Conservation (phyloP, 2,888 invertebrate genomes). For the Amphipyra berbera region DNA sequence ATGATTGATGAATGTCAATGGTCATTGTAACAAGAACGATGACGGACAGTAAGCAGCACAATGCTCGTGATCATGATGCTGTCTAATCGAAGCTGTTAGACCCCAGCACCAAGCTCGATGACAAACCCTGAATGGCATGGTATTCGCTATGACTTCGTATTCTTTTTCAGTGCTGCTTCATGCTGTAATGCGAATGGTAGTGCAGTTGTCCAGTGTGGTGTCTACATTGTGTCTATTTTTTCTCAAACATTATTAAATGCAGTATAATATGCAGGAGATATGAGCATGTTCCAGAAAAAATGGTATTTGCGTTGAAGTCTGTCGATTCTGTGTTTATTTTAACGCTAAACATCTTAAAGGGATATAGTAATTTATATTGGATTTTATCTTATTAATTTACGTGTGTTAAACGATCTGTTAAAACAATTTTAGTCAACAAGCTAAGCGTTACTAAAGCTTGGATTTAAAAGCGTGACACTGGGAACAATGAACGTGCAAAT, state of each 20-base stretch:
- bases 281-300: conserved; percentile 38
- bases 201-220: conserved; percentile 58
- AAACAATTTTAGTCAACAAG: conserved; percentile 75
- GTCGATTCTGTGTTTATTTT: conserved; percentile 29
- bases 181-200: conserved; percentile 80
- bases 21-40: conserved; percentile 61
- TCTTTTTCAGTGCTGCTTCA: conserved; percentile 73
- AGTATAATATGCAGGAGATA: conserved; percentile 16
- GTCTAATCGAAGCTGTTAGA: conserved; percentile 78
- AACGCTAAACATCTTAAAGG: conserved; percentile 27
- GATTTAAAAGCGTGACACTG: conserved; percentile 77
- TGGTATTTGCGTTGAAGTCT: conserved; percentile 26
- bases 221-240: conserved; percentile 33
- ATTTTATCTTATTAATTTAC: conserved; percentile 61
- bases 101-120: conserved; percentile 77
- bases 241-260: conserved; percentile 27
- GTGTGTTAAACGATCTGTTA: conserved; percentile 65
- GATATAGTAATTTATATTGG: conserved; percentile 37
- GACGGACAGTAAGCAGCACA: conserved; percentile 73
- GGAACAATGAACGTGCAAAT: conserved; percentile 79
- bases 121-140: conserved; percentile 73
- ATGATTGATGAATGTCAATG: conserved; percentile 62
- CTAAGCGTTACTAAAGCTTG: conserved; percentile 85
- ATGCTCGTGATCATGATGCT: conserved; percentile 68
- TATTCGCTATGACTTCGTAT: conserved; percentile 68